Evolutionary conservation across 2,113 vertebrate genomes (phyloP).

Genomic region (Pygoscelis antarcticus): DNA sequence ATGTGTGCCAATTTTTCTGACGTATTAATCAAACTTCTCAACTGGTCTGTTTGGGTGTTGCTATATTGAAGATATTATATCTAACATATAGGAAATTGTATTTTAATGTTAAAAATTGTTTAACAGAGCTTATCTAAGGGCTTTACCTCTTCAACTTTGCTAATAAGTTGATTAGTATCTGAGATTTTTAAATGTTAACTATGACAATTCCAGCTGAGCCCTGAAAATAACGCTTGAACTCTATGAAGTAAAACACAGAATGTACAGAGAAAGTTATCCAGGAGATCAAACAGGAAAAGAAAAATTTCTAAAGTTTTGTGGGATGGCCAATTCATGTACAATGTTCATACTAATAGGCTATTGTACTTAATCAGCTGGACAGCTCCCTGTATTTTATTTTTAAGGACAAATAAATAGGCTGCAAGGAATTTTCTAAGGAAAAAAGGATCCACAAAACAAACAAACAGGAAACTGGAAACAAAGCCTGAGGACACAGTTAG

Average conservation of each 20-base stretch:
- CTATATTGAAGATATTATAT: background rate
- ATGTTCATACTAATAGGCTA: background rate
- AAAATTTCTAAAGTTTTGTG: background rate
- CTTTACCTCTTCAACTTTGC: background rate
- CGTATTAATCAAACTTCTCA: background rate
- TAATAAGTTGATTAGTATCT: background rate
- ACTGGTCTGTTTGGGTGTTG: background rate
- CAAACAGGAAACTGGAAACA: background rate
- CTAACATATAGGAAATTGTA: background rate
- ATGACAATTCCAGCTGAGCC: background rate
- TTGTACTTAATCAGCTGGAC: background rate
- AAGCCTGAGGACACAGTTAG: background rate
- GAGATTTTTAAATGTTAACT: background rate
- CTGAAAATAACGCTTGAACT: background rate
- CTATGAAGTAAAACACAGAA: background rate
- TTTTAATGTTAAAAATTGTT: background rate
- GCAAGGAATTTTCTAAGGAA: background rate
- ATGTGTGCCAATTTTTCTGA: background rate
- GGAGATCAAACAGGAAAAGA: background rate
- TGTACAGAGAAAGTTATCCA: background rate
- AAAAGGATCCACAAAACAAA: background rate
- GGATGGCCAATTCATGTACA: background rate
- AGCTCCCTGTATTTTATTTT: background rate
- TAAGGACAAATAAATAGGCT: background rate
- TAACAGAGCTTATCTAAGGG: background rate